These are phyloP conservation scores for Mus minutoides DNA, from an alignment of 2,797 vertebrate species.

Conservation along the genomic window DNA sequence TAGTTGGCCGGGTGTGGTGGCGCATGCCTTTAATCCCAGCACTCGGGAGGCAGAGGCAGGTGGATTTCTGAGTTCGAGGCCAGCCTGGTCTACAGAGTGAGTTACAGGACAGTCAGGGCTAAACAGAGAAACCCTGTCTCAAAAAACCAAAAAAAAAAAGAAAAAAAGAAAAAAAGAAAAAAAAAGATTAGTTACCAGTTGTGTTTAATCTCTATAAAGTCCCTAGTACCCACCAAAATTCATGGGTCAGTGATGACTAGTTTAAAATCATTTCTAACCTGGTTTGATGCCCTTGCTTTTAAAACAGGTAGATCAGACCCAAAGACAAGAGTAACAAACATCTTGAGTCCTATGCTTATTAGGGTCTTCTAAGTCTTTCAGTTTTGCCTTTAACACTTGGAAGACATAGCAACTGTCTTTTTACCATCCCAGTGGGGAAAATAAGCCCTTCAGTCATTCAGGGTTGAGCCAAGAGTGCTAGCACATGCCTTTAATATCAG, in stretches of 20 bases:
- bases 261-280: conserved; percentile 9
- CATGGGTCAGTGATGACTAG: not conserved
- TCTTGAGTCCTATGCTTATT: not conserved
- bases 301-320: not conserved
- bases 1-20: too few species aligned
- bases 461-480: not conserved
- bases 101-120: too few species aligned
- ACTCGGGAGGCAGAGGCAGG: too few species aligned
- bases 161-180: too few species aligned
- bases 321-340: not conserved
- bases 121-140: too few species aligned
- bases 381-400: not conserved
- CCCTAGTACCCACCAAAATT: not conserved
- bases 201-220: not conserved
- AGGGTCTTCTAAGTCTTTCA: not conserved
- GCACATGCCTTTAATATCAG: not conserved
- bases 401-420: not conserved
- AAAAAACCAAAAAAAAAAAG: too few species aligned
- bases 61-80: too few species aligned
- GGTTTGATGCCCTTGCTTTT: not conserved
- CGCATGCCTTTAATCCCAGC: too few species aligned
- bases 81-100: too few species aligned
- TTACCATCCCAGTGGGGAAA: not conserved
- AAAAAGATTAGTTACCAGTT: conserved; percentile 16
- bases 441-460: not conserved